Evolutionary conservation across 2,888 invertebrate genomes (phyloP).

Genomic region (Nephrotoma flavescens): DNA sequence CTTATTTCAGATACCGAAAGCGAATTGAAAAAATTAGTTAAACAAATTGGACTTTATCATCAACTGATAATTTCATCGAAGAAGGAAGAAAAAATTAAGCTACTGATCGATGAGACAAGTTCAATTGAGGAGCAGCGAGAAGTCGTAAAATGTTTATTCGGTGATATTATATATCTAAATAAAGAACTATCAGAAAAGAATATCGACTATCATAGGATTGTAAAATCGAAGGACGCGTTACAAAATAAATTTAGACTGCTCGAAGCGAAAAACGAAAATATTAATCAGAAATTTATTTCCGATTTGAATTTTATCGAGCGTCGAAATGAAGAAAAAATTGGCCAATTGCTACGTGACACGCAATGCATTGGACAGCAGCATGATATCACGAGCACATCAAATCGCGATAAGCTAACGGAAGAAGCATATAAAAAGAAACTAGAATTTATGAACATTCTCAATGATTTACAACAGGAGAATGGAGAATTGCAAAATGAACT

Average conservation of each 20-base stretch:
- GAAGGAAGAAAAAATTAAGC: constrained; percentile 50
- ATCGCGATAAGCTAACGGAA: background rate
- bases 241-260: background rate
- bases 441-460: background rate
- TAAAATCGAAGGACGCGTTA: background rate
- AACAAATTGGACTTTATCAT: constrained; percentile 63
- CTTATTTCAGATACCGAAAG: constrained; percentile 21
- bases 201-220: background rate
- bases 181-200: background rate
- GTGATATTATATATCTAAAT: background rate
- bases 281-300: background rate
- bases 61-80: constrained; percentile 70
- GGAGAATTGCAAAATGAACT: background rate
- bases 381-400: background rate
- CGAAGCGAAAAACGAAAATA: background rate
- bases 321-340: background rate
- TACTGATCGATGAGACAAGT: constrained; percentile 31
- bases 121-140: background rate
- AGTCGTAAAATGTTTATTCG: background rate
- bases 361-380: background rate
- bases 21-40: constrained; percentile 32
- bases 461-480: background rate
- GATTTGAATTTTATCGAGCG: background rate
- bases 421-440: background rate
- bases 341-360: background rate